Conservation (phyloP, 2,797 vertebrate genomes). For the Tauraco hartlaubi region DNA sequence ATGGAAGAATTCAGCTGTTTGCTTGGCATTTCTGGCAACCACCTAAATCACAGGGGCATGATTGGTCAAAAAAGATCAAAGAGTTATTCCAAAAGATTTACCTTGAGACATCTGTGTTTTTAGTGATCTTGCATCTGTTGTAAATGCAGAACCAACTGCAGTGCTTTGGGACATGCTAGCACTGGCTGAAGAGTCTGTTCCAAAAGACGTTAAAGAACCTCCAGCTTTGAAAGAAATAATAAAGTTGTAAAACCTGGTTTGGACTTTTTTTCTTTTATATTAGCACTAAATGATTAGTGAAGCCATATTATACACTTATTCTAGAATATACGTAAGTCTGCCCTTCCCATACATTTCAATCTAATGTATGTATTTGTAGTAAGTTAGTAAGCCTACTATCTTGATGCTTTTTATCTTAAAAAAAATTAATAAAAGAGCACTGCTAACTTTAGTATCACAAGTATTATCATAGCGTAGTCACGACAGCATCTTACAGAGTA, state of each 20-base stretch:
- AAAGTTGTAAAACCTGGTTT: not conserved
- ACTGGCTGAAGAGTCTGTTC: conserved; percentile 79
- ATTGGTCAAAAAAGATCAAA: not conserved
- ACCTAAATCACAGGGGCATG: not conserved
- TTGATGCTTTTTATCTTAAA: not conserved
- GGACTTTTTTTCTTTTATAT: not conserved
- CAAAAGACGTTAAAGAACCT: conserved; percentile 85
- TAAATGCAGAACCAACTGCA: conserved; percentile 81
- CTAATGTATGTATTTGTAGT: not conserved
- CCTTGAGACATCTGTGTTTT: conserved; percentile 87
- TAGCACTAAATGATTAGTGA: not conserved
- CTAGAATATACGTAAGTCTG: rapidly evolving
- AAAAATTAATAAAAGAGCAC: not conserved
- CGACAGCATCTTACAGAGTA: not conserved
- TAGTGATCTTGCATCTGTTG: conserved; percentile 82
- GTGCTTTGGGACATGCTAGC: conserved; percentile 81
- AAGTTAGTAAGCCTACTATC: not conserved
- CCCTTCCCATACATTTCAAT: not conserved
- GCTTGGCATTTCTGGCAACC: not conserved
- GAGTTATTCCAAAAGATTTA: conserved; percentile 57
- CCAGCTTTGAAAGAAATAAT: conserved; percentile 79
- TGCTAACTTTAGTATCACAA: not conserved
- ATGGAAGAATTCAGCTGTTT: not conserved
- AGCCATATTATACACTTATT: not conserved
- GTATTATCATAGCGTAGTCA: not conserved